Percentiles rank a stretch among this genome's conserved stretches.
phyloP scores from a whole-genome alignment of 2,113 vertebrate species.

The Clarias batrachus region DNA sequence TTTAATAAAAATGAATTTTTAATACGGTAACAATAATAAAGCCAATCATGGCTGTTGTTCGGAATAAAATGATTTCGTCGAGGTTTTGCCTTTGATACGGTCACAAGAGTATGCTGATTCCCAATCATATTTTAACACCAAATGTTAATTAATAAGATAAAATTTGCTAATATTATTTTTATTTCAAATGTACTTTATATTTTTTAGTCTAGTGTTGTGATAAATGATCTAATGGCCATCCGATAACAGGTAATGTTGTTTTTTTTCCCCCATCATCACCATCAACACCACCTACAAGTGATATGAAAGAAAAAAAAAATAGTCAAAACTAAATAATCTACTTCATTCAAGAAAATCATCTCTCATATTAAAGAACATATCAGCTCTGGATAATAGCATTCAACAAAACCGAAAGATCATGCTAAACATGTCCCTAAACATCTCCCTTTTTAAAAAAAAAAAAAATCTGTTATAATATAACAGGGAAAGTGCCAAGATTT shows the following conservation, averaged over 20 bases:
- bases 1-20: not conserved
- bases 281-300: conserved; percentile 12
- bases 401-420: conserved; percentile 35
- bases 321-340: not conserved
- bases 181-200: not conserved
- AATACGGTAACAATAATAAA: not conserved
- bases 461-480: conserved; percentile 24
- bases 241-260: conserved; percentile 7
- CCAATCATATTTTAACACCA: not conserved
- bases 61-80: not conserved
- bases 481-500: conserved; percentile 2
- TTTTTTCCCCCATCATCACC: not conserved
- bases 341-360: not conserved
- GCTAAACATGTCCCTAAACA: conserved; percentile 34
- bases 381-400: conserved; percentile 20
- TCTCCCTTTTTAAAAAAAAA: not conserved
- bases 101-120: not conserved
- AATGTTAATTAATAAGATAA: not conserved
- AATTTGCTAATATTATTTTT: not conserved
- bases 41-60: not conserved
- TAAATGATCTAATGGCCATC: conserved; percentile 6
- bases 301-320: not conserved
- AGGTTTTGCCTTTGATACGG: not conserved
- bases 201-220: not conserved
- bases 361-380: conserved; percentile 4